phyloP scores from a whole-genome alignment of 1,140 invertebrate genomes.

The Drosophila rhopaloa region DNA sequence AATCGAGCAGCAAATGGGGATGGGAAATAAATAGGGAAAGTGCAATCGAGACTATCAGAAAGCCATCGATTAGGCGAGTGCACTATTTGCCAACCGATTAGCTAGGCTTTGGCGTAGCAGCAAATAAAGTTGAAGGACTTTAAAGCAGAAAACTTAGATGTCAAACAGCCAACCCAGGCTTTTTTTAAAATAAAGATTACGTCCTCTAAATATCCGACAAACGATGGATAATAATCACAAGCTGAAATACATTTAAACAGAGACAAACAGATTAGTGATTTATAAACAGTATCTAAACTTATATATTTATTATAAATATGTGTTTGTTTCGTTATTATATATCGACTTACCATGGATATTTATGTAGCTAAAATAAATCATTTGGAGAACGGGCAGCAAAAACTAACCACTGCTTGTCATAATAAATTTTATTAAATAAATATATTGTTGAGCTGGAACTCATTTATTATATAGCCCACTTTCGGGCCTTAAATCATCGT shows the following conservation, averaged over 20 bases:
- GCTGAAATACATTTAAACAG: no score
- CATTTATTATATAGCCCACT: constrained; percentile 14
- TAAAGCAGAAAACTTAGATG: neutral
- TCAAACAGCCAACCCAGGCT: no score
- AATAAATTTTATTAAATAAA: constrained; percentile 12
- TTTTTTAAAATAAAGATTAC: no score
- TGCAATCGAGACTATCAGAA: constrained; percentile 3
- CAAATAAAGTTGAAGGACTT: neutral
- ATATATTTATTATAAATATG: neutral
- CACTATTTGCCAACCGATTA: constrained; percentile 11
- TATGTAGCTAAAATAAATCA: constrained; percentile 1
- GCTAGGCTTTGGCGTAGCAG: neutral
- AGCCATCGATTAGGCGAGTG: constrained; percentile 2
- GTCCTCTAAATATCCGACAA: no score
- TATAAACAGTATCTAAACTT: neutral
- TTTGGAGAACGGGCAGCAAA: neutral
- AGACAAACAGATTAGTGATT: neutral
- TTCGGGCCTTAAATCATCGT: constrained; percentile 25
- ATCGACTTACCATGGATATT: neutral
- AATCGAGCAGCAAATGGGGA: constrained; percentile 10
- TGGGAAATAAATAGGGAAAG: constrained; percentile 1
- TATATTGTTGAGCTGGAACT: constrained; percentile 1
- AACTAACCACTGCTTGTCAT: constrained; percentile 2
- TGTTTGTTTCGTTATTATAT: neutral
- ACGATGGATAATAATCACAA: no score